A percentile compares a stretch with the other conserved stretches of the same genome.
Conservation (phyloP, 1,140 invertebrate genomes). For the Drosophila lini region DNA sequence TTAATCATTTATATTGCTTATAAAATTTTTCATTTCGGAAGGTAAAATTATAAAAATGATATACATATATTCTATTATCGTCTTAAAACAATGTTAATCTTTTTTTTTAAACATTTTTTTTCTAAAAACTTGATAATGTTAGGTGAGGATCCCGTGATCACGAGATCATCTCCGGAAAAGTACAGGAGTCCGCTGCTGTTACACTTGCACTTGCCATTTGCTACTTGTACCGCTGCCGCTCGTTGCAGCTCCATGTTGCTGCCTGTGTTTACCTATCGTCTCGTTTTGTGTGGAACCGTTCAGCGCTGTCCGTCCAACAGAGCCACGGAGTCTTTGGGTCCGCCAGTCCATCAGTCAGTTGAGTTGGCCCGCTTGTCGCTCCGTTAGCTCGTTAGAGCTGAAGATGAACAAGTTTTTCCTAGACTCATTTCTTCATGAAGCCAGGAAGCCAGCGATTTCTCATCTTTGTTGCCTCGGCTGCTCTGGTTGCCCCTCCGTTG, state of each 20-base stretch:
- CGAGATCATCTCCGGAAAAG: slow-evolving; percentile 29
- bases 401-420: slow-evolving; percentile 79
- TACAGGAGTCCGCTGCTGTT: slow-evolving; percentile 49
- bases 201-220: slow-evolving; percentile 77
- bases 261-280: slow-evolving; percentile 41
- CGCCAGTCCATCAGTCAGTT: slow-evolving; percentile 26
- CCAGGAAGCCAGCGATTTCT: slow-evolving; percentile 77
- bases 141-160: slow-evolving; percentile 7
- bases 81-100: neutral
- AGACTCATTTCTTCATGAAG: slow-evolving; percentile 57
- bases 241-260: slow-evolving; percentile 26
- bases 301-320: slow-evolving; percentile 21
- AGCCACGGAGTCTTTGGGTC: slow-evolving; percentile 1
- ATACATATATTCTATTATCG: no score
- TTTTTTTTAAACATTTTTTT: neutral
- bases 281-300: slow-evolving; percentile 41
- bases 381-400: slow-evolving; percentile 67
- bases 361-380: slow-evolving; percentile 44
- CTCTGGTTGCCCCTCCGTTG: slow-evolving; percentile 21
- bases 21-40: neutral
- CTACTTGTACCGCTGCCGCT: slow-evolving; percentile 43
- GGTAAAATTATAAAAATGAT: neutral
- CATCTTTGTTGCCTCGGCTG: slow-evolving; percentile 60
- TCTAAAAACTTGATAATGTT: neutral
- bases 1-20: no score